Evolutionary conservation across 2,797 vertebrate species (phyloP).

Genomic region (Rachycentron canadum): DNA sequence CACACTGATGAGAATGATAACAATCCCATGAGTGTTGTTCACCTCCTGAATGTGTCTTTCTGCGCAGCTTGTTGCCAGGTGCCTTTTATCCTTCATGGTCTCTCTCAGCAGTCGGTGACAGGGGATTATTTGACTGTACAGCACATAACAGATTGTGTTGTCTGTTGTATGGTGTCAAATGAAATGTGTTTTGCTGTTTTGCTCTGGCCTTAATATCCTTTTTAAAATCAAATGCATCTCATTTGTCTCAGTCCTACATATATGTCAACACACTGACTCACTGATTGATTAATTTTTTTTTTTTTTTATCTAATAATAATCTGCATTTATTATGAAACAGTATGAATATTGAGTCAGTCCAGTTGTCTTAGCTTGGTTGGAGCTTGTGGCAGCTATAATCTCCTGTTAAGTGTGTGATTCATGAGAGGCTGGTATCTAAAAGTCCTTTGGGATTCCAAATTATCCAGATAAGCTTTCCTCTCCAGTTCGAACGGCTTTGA

Average conservation of each 20-base stretch:
- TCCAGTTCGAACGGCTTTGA: constrained; percentile 59
- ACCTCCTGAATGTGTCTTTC: constrained; percentile 18
- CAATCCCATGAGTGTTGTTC: constrained; percentile 12
- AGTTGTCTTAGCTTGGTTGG: constrained; percentile 33
- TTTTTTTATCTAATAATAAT: constrained; percentile 12
- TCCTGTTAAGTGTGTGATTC: constrained; percentile 62
- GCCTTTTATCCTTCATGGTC: neutral
- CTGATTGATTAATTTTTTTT: too few species aligned
- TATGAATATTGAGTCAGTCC: constrained; percentile 16
- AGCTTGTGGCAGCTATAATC: constrained; percentile 55
- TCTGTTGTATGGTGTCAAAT: neutral
- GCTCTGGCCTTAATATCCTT: neutral
- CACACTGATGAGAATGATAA: constrained; percentile 9
- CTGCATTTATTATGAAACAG: constrained; percentile 27
- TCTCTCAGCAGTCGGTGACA: constrained; percentile 11
- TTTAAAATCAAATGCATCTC: constrained; percentile 10
- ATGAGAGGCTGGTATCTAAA: constrained; percentile 55
- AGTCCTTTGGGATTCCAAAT: constrained; percentile 64
- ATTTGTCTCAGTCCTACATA: neutral
- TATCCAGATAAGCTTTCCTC: constrained; percentile 64
- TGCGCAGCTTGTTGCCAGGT: constrained; percentile 1
- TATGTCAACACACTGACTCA: neutral
- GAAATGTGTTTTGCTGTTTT: neutral
- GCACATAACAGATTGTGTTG: neutral
- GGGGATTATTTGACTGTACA: constrained; percentile 8